Evolutionary conservation across 1,140 invertebrate species (phyloP), one percentile per base, ranked within the genome.

Genomic region (Oncopodura yosiiana): DNA sequence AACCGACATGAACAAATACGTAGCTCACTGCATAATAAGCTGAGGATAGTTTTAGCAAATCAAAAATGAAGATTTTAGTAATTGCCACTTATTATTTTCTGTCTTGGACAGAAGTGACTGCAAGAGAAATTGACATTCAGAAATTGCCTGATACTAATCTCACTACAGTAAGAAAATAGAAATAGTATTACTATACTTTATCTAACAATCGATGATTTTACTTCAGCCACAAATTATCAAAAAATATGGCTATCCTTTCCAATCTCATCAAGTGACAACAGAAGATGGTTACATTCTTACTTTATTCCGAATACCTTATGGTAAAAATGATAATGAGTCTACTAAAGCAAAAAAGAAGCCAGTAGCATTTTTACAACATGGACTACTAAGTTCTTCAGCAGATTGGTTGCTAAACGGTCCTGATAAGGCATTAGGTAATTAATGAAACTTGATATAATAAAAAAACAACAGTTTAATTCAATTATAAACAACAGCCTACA

Each of bases 341-440:
- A 27, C 51, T 3, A 36, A 49, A 36, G 58, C 59, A 30, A 43
- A n/a, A 19, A 16, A 36, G 3, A 8, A 34, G 24, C 60, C 61
- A 18, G 65, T 66, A 1, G 68, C 68, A 0, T 65, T 68, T 19
- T 42, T 75, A 2, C 84, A 87, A 66, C 87, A 90, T 67, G 87
- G 87, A 1, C 70, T 90, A 3, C 68, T 87, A 0, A 79, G 78
- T 5, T 83, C 81, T 65, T 86, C 84, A 1, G 77, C 80, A 1
- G 82, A 85, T 67, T 91, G 80, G 79, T 71, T 89, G 12, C 69
- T 84, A 4, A 75, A 80, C 58, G 80, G 80, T 14, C 75, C 77
- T 1, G 68, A 78, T 32, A 78, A 76, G 65, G 77, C 72, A 19
- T 58, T 77, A 42, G 73, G 74, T 75, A 68, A n/a, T n/a, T n/a